Evolutionary conservation across 53 echinoderm and acorn worm genomes (phyloP), one percentile per base, ranked within the genome.

Genomic region (Echinometra lucunter): DNA sequence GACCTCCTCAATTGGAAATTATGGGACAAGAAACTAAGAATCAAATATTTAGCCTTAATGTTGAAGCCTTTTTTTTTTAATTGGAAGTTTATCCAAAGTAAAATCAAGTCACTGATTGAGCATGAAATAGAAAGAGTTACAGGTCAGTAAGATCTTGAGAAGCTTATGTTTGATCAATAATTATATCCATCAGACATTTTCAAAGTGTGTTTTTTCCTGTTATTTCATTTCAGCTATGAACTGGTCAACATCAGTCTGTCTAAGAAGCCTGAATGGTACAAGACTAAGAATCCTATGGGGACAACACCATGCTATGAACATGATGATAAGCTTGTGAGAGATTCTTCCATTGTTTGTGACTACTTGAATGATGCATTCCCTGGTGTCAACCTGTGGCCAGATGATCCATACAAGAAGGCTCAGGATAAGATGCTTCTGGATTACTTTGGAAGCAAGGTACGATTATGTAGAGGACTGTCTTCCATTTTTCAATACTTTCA

Each of bases 261-360:
- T 58, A 92, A 95, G 69, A 97, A 97, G 40, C 97, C 97, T 6
- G 93, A 94, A 44, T 97, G 97, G 97, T 97, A 95, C 75, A 85
- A 89, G 57, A 92, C 85, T 66, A 97, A 97, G 91, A 97, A 97
- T 72, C 97, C 97, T 16, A 56, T 94, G 34, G 97, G 96, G 25
- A 72, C 89, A 10, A 96, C 96, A 13, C 97, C 97, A n/a, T 96
- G 96, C 91, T 90, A 93, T 3, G 97, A 97, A 83, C 94, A 89
- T 21, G 96, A 97, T 55, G 96, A 95, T 12, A 96, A 95, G 93
- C 93, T 97, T 3, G 95, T 97, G 37, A 89, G 95, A 13, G 97
- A 97, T 74, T 97, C 97, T 0, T 69, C 96, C 93, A 96, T 97
- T 95, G 93, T 95, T 47, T 96, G 95, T 35, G 97, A 97, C 0